Conservation (phyloP, 2,797 vertebrate genomes). For the Naso thynnoides region DNA sequence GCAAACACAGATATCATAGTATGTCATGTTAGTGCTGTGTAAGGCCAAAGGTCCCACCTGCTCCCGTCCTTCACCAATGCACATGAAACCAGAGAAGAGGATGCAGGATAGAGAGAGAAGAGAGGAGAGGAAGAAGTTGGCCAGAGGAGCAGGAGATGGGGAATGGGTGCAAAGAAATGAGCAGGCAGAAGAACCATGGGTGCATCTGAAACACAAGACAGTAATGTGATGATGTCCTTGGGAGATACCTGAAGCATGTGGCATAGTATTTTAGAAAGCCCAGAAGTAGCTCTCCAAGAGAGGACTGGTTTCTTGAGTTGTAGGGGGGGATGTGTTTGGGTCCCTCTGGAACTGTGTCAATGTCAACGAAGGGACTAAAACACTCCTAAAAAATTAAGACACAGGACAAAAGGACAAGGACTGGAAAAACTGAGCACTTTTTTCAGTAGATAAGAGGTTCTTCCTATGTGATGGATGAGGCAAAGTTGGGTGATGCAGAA, state of each 20-base stretch:
- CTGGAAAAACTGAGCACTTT: neutral
- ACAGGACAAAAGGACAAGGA: slow-evolving; percentile 16
- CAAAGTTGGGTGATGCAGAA: neutral
- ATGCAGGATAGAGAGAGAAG: slow-evolving; percentile 52
- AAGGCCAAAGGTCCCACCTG: slow-evolving; percentile 84
- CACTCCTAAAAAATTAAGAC: slow-evolving; percentile 85
- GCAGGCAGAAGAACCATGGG: slow-evolving; percentile 27
- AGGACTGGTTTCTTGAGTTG: slow-evolving; percentile 90
- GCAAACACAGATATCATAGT: slow-evolving; percentile 55
- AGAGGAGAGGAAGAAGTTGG: slow-evolving; percentile 31
- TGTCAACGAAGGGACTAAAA: slow-evolving; percentile 87
- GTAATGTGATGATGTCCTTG: slow-evolving; percentile 15
- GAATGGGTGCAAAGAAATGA: slow-evolving; percentile 36
- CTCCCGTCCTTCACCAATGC: slow-evolving; percentile 81
- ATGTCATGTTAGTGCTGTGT: slow-evolving; percentile 61
- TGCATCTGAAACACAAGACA: slow-evolving; percentile 33
- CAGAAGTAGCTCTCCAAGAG: slow-evolving; percentile 92
- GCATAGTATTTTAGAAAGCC: slow-evolving; percentile 97
- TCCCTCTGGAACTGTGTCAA: slow-evolving; percentile 90
- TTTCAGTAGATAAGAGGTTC: neutral
- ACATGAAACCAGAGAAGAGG: slow-evolving; percentile 79
- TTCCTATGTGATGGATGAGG: neutral
- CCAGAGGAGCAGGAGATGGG: slow-evolving; percentile 25
- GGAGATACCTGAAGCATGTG: slow-evolving; percentile 92
- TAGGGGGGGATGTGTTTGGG: slow-evolving; percentile 88